Conservation (phyloP, 2,797 vertebrate genomes). For the Stomatorhinus walkeri region DNA sequence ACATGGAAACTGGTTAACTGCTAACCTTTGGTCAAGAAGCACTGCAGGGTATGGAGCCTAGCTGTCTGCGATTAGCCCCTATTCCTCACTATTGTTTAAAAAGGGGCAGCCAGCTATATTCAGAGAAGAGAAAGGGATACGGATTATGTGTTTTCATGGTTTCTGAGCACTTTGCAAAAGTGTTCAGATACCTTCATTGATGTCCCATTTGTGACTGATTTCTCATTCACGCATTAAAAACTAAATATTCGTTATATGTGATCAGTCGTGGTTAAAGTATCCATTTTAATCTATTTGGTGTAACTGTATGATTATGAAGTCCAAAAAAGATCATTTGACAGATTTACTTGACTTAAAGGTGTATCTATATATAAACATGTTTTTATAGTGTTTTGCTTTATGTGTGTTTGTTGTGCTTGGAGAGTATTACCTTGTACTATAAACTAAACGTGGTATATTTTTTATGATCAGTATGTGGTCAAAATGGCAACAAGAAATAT, state of each 20-base stretch:
- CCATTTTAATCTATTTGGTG: neutral
- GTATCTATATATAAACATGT: neutral
- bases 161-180: neutral
- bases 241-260: neutral
- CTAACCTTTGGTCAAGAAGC: neutral
- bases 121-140: neutral
- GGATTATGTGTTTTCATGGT: neutral
- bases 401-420: neutral
- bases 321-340: neutral
- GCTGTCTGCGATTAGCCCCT: neutral
- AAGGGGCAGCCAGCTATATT: neutral
- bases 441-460: neutral
- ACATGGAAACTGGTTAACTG: neutral
- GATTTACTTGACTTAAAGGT: neutral
- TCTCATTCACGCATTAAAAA: neutral
- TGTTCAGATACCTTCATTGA: neutral
- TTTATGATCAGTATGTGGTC: neutral
- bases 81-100: neutral
- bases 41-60: neutral
- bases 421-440: neutral
- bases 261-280: neutral
- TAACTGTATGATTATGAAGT: neutral
- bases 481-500: neutral
- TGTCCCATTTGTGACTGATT: neutral
- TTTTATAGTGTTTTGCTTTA: neutral